Evolutionary conservation across 2,797 vertebrate genomes (phyloP).

Genomic region (Notolabrus celidotus): DNA sequence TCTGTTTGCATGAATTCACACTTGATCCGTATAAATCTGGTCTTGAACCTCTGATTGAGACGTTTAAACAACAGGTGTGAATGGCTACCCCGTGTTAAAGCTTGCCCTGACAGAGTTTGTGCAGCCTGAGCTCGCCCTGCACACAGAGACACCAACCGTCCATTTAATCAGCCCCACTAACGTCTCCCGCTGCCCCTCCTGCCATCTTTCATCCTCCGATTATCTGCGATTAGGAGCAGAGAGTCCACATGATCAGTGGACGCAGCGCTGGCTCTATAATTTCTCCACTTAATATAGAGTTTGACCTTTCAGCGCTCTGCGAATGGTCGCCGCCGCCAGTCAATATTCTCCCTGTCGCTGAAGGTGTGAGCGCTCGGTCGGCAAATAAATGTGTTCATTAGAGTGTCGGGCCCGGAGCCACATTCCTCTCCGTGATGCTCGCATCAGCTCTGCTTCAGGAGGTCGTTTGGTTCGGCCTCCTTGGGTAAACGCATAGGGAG

Average conservation of each 20-base stretch:
- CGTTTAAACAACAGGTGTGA: no score
- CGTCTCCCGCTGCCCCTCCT: slow-evolving; percentile 20
- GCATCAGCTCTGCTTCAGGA: slow-evolving; percentile 4
- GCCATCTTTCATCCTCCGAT: slow-evolving; percentile 53
- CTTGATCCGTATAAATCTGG: no score
- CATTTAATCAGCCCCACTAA: slow-evolving; percentile 58
- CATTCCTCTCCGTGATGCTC: slow-evolving; percentile 38
- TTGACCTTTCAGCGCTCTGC: slow-evolving; percentile 65
- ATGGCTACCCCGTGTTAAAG: no score
- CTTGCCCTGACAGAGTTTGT: not conserved
- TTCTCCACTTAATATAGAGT: slow-evolving; percentile 51
- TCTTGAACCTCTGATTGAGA: no score
- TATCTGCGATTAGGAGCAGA: slow-evolving; percentile 44
- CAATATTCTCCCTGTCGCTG: slow-evolving; percentile 38
- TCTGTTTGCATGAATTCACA: no score
- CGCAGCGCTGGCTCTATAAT: slow-evolving; percentile 25
- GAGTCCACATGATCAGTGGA: slow-evolving; percentile 43
- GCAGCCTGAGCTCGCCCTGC: not conserved
- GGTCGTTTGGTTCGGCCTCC: slow-evolving; percentile 29
- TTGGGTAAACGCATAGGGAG: not conserved
- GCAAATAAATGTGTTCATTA: slow-evolving; percentile 72
- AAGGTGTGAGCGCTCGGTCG: slow-evolving; percentile 32
- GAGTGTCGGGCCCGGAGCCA: slow-evolving; percentile 22
- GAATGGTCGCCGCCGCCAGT: slow-evolving; percentile 45
- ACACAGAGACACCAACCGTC: slow-evolving; percentile 22